phyloP scores from a whole-genome alignment of 2,797 vertebrate species.

The Lepilemur ruficaudatus region DNA sequence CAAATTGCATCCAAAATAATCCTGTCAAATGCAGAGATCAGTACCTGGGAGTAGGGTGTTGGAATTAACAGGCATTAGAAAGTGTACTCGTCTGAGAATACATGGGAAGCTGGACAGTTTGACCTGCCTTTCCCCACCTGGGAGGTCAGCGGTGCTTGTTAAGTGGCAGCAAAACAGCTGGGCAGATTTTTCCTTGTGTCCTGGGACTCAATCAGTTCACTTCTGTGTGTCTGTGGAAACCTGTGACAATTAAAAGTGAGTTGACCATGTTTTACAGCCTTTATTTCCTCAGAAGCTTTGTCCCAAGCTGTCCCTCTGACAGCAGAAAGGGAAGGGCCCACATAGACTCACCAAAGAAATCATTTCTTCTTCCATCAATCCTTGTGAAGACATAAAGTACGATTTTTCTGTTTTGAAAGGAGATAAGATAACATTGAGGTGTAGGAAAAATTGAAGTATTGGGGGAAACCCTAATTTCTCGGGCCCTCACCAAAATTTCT shows the following conservation, averaged over 20 bases:
- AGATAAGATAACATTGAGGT: background rate
- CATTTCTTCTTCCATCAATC: background rate
- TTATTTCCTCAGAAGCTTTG: background rate
- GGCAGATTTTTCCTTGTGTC: background rate
- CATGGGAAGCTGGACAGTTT: background rate
- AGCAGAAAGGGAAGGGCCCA: background rate
- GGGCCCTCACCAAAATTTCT: background rate
- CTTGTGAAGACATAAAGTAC: background rate
- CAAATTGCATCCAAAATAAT: background rate
- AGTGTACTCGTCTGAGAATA: background rate
- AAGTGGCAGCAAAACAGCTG: background rate
- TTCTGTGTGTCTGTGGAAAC: background rate
- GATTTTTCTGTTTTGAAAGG: background rate
- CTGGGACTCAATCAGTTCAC: background rate
- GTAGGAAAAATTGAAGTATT: background rate
- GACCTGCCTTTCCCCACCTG: background rate
- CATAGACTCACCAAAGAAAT: background rate
- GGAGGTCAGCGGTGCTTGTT: background rate
- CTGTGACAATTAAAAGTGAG: background rate
- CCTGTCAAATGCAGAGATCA: background rate
- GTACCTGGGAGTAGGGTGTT: background rate
- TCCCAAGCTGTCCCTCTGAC: background rate
- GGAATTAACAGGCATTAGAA: background rate
- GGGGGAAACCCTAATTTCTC: background rate
- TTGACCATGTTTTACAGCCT: background rate